Evolutionary conservation across 2,888 invertebrate species (phyloP).

Genomic region (Scaptomyza caliginosa): DNA sequence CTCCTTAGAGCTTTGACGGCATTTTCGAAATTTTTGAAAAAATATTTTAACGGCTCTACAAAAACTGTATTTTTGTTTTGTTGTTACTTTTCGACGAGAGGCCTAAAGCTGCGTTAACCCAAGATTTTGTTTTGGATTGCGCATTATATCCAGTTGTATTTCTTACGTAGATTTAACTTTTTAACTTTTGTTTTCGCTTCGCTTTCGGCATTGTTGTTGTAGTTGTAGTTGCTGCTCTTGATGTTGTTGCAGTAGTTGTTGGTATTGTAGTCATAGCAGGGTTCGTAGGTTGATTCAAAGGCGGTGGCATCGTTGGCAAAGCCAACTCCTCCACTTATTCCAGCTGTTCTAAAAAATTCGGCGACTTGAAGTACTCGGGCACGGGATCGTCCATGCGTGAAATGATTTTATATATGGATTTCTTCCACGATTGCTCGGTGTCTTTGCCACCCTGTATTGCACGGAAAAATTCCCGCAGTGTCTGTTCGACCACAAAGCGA

Average conservation of each 20-base stretch:
- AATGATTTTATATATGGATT: conserved; percentile 99
- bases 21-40: conserved; percentile 63
- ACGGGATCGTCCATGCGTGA: conserved; percentile 99
- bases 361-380: conserved; percentile 99
- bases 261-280: conserved; percentile 51
- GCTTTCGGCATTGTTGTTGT: conserved; percentile 60
- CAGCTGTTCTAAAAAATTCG: conserved; percentile 99
- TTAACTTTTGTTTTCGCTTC: conserved; percentile 67
- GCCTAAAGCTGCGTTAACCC: conserved; percentile 35
- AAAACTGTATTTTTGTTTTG: conserved; percentile 40
- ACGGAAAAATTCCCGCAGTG: conserved; percentile 99
- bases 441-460: conserved; percentile 98
- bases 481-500: conserved; percentile 98
- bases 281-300: conserved; percentile 53
- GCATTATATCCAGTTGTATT: conserved; percentile 69
- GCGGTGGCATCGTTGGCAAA: conserved; percentile 61
- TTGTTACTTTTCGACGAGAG: conserved; percentile 46
- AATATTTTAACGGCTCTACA: conserved; percentile 62
- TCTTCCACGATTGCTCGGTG: conserved; percentile 99
- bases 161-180: conserved; percentile 75
- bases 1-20: conserved; percentile 26
- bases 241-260: conserved; percentile 44
- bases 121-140: conserved; percentile 26
- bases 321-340: conserved; percentile 87
- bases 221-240: conserved; percentile 35